Percentiles rank a stretch among this genome's conserved stretches.
These are phyloP conservation scores for Campylomormyrus tamandua DNA, from an alignment of 2,113 vertebrate genomes.

Conservation along the genomic window DNA sequence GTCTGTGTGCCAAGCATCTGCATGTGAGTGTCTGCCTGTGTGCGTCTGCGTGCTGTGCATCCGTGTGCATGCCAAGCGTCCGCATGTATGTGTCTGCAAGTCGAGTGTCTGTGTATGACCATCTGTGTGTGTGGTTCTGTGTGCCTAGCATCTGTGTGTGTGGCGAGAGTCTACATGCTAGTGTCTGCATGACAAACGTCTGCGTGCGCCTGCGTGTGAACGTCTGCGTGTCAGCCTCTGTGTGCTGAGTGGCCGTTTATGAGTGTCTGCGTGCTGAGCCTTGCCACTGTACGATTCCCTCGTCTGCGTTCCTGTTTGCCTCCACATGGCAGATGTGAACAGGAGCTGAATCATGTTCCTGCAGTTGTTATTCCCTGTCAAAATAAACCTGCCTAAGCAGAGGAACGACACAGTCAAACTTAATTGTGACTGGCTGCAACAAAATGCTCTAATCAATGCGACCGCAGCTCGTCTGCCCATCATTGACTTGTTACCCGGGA, in stretches of 20 bases:
- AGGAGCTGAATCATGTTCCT: background rate
- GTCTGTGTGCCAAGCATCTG: background rate
- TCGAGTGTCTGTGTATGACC: background rate
- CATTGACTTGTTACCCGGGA: slow-evolving; percentile 65
- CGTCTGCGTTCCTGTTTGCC: background rate
- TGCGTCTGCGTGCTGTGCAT: background rate
- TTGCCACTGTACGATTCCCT: background rate
- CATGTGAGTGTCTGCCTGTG: background rate
- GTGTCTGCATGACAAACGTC: background rate
- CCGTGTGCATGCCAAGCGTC: background rate
- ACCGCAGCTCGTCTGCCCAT: slow-evolving; percentile 51
- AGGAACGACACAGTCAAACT: slow-evolving; percentile 16
- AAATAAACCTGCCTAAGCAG: slow-evolving; percentile 5
- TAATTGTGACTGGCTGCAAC: slow-evolving; percentile 62
- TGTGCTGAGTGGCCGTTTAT: background rate
- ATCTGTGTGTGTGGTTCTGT: background rate
- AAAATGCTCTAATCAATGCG: slow-evolving; percentile 61
- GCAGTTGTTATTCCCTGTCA: background rate
- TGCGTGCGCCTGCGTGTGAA: background rate
- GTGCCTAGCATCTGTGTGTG: background rate
- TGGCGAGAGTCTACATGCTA: background rate
- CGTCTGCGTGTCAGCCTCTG: background rate
- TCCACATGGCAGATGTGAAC: background rate
- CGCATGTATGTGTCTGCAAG: background rate
- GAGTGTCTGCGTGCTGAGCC: background rate